Evolutionary conservation across 2,888 invertebrate genomes (phyloP).

Genomic region (Ophion obscuratus): DNA sequence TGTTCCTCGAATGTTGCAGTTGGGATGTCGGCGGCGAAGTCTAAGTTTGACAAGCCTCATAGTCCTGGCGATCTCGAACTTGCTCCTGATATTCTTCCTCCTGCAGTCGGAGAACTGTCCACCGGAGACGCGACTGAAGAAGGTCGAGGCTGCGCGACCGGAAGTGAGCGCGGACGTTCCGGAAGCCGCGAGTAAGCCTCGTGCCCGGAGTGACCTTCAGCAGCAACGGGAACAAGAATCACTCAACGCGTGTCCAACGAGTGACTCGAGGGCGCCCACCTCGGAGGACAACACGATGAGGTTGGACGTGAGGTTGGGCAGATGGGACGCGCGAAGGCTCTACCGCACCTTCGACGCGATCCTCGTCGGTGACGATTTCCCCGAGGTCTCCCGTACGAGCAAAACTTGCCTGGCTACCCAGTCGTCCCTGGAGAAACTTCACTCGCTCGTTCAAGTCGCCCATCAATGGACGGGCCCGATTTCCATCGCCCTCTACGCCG

Average conservation of each 20-base stretch:
- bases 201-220: constrained; percentile 53
- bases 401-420: constrained; percentile 93
- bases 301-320: constrained; percentile 88
- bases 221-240: constrained; percentile 63
- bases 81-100: constrained; percentile 86
- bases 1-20: constrained; percentile 75
- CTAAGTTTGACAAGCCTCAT: constrained; percentile 88
- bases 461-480: constrained; percentile 94
- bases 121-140: constrained; percentile 64
- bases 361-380: constrained; percentile 88
- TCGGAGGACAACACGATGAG: constrained; percentile 79
- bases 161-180: constrained; percentile 56
- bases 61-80: constrained; percentile 88
- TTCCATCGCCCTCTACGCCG: constrained; percentile 92
- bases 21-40: constrained; percentile 89
- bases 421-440: constrained; percentile 92
- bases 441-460: constrained; percentile 91
- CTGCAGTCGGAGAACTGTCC: constrained; percentile 86
- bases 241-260: constrained; percentile 59
- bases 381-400: constrained; percentile 86
- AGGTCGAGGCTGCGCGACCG: constrained; percentile 73
- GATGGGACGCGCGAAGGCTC: constrained; percentile 90
- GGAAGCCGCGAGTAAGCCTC: constrained; percentile 35
- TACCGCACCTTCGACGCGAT: constrained; percentile 91
- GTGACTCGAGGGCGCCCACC: constrained; percentile 68